Evolutionary conservation across 2,113 vertebrate species (phyloP).

Genomic region (Neoarius graeffei): DNA sequence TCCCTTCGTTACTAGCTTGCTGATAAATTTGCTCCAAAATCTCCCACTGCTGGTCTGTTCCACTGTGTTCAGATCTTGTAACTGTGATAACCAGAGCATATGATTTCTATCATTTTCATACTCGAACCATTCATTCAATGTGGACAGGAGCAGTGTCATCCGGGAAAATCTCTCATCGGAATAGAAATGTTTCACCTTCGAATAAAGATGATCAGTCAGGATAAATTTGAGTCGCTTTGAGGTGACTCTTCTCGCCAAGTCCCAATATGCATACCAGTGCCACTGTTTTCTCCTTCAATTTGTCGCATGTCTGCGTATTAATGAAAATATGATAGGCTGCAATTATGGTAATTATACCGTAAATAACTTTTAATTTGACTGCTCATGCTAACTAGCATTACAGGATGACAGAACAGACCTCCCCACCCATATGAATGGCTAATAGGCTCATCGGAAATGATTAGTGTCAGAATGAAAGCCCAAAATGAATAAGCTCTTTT

Average conservation of each 20-base stretch:
- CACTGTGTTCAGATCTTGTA: too few species aligned
- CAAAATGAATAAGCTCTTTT: not conserved
- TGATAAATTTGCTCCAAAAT: not conserved
- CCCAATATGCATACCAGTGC: not conserved
- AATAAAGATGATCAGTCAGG: not conserved
- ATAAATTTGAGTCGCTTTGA: not conserved
- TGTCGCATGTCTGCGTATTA: not conserved
- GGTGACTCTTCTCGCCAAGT: too few species aligned
- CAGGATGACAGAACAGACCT: constrained; percentile 9
- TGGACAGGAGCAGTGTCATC: not conserved
- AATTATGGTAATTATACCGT: not conserved
- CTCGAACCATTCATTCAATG: not conserved
- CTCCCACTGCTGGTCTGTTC: not conserved
- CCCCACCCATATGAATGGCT: not conserved
- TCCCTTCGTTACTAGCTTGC: not conserved
- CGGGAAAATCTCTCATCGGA: not conserved
- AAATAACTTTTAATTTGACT: constrained; percentile 8
- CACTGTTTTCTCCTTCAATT: not conserved
- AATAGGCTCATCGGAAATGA: constrained; percentile 10
- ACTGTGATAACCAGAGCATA: not conserved
- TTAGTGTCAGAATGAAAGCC: not conserved
- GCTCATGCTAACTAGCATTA: not conserved
- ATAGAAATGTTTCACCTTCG: not conserved
- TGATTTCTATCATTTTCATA: not conserved
- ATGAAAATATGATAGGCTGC: not conserved